Evolutionary conservation across 2,113 vertebrate species (phyloP).

Genomic region (Megaptera novaeangliae): DNA sequence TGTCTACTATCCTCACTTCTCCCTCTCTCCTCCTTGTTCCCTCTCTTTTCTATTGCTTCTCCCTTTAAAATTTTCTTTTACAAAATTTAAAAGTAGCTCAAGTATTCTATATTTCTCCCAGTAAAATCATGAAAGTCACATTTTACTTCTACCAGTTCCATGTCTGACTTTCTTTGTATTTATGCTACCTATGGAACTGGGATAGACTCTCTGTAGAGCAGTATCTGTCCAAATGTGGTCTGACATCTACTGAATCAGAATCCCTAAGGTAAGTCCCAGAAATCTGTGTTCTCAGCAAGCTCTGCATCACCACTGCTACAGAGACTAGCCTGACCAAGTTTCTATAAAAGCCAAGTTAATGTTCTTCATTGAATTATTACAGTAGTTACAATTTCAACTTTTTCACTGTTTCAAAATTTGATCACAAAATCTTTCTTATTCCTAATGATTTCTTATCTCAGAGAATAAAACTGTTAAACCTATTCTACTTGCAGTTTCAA

Average conservation of each 20-base stretch:
- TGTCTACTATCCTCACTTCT: not conserved
- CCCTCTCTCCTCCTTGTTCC: not conserved
- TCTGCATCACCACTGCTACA: not conserved
- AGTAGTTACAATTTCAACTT: not conserved
- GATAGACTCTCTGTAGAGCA: not conserved
- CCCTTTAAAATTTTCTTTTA: not conserved
- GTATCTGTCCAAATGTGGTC: not conserved
- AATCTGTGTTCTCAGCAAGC: not conserved
- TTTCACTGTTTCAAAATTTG: not conserved
- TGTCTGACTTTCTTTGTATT: not conserved
- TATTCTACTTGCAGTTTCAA: not conserved
- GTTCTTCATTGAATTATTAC: not conserved
- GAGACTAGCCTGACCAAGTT: not conserved
- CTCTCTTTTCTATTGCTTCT: not conserved
- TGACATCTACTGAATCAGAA: constrained; percentile 5
- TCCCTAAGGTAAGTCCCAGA: not conserved
- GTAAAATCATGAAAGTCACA: not conserved
- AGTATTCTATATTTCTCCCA: not conserved
- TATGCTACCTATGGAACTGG: not conserved
- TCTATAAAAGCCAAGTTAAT: not conserved
- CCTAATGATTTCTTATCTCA: not conserved
- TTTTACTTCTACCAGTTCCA: not conserved
- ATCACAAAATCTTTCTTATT: constrained; percentile 11
- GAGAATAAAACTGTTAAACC: not conserved
- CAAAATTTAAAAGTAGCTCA: not conserved